These are phyloP conservation scores for Toxotes jaculatrix DNA, from an alignment of 2,113 vertebrate genomes.

Conservation along the genomic window DNA sequence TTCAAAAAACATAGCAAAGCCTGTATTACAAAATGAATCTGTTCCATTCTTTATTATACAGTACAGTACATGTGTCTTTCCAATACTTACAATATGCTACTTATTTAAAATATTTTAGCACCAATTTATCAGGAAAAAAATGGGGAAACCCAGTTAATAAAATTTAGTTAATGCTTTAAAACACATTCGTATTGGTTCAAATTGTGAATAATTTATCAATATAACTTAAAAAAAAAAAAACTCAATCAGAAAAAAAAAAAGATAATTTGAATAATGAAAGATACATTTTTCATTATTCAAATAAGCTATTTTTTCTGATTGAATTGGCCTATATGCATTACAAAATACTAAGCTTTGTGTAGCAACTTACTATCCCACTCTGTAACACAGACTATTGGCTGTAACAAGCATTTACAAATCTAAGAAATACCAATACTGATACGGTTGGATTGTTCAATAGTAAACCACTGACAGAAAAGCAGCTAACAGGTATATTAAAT, in stretches of 20 bases:
- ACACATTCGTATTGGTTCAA: conserved; percentile 48
- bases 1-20: conserved; percentile 42
- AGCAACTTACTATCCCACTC: conserved; percentile 1
- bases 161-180: conserved; percentile 30
- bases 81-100: conserved; percentile 74
- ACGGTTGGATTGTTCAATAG: conserved; percentile 13
- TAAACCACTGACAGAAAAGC: conserved; percentile 4
- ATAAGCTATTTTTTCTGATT: no score
- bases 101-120: conserved; percentile 78
- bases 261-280: conserved; percentile 30
- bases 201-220: conserved; percentile 80
- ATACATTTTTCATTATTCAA: background rate
- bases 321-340: conserved; percentile 1
- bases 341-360: conserved; percentile 9
- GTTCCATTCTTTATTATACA: conserved; percentile 83
- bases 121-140: conserved; percentile 65
- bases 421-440: conserved; percentile 35
- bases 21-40: conserved; percentile 78
- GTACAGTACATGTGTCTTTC: conserved; percentile 77
- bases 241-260: conserved; percentile 26
- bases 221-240: conserved; percentile 56
- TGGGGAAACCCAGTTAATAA: conserved; percentile 14
- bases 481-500: background rate
- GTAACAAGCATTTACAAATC: conserved; percentile 46
- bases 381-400: conserved; percentile 10